phyloP scores from a whole-genome alignment of 2,113 vertebrate species.

The Ciconia maguari region DNA sequence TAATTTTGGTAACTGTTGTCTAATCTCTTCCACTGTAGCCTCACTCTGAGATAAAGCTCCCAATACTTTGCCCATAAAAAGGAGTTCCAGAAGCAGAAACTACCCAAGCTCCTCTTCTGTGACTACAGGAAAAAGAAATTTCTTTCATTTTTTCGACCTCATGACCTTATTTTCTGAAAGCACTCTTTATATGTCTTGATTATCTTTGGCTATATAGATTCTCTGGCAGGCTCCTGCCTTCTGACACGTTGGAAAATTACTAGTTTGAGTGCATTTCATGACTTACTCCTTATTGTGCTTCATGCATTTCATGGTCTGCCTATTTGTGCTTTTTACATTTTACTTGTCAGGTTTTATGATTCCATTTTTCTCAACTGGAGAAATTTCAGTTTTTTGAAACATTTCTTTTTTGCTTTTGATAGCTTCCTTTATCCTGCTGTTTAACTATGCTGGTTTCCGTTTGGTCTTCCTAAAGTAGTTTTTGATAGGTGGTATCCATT shows the following conservation, averaged over 20 bases:
- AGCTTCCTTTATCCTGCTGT: not conserved
- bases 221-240: not conserved
- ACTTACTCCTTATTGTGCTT: not conserved
- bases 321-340: not conserved
- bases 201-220: conserved; percentile 14
- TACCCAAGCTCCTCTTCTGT: not conserved
- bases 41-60: not conserved
- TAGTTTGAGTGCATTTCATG: not conserved
- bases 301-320: not conserved
- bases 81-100: not conserved
- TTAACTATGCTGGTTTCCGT: not conserved
- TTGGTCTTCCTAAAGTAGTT: not conserved
- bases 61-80: not conserved
- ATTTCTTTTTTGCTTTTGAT: not conserved
- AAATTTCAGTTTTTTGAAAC: not conserved
- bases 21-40: not conserved
- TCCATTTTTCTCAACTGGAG: not conserved
- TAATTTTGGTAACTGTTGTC: not conserved
- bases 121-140: not conserved
- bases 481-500: conserved; percentile 21
- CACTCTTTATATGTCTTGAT: not conserved
- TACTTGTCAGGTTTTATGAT: not conserved
- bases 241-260: not conserved
- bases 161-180: conserved; percentile 16
- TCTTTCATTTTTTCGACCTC: not conserved